Conservation (phyloP, 2,888 invertebrate species). For the Apoda limacodes region DNA sequence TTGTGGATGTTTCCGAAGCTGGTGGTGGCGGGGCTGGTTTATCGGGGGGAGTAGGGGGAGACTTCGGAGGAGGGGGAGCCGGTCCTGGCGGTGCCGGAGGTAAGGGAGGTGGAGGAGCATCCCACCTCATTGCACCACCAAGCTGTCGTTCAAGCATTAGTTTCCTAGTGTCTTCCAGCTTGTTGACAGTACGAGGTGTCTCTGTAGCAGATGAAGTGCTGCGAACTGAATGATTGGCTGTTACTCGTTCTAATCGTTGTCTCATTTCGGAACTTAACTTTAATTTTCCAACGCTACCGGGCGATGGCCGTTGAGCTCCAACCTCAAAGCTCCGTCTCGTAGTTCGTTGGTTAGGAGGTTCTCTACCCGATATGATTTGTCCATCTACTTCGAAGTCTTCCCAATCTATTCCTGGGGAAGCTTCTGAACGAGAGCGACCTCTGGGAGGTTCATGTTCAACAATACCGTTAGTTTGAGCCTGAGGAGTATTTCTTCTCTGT, state of each 20-base stretch:
- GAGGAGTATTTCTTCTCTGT: conserved; percentile 83
- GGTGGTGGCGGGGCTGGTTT: conserved; percentile 71
- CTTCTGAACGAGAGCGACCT: conserved; percentile 53
- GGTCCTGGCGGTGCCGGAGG: conserved; percentile 72
- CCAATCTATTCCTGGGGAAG: conserved; percentile 78
- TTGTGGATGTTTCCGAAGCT: conserved; percentile 61
- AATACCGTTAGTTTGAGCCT: conserved; percentile 44
- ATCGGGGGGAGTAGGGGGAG: conserved; percentile 67
- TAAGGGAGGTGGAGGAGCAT: conserved; percentile 75
- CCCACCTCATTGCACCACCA: conserved; percentile 74
- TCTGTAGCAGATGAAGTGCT: conserved; percentile 79
- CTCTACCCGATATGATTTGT: conserved; percentile 42
- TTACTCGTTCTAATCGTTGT: conserved; percentile 87
- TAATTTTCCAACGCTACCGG: conserved; percentile 90
- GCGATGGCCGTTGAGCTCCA: conserved; percentile 83
- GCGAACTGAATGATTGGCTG: conserved; percentile 88
- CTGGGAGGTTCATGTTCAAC: conserved; percentile 50
- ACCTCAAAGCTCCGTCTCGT: conserved; percentile 80
- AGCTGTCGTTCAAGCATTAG: conserved; percentile 88
- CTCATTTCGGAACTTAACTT: conserved; percentile 94
- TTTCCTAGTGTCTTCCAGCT: conserved; percentile 88
- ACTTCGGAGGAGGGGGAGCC: conserved; percentile 72
- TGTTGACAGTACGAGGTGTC: conserved; percentile 79
- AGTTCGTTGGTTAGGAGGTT: conserved; percentile 51
- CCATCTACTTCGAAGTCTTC: conserved; percentile 86